Base-by-base conservation (phyloP, 1,140 invertebrate genomes). In the Cydia fagiglandana region DNA sequence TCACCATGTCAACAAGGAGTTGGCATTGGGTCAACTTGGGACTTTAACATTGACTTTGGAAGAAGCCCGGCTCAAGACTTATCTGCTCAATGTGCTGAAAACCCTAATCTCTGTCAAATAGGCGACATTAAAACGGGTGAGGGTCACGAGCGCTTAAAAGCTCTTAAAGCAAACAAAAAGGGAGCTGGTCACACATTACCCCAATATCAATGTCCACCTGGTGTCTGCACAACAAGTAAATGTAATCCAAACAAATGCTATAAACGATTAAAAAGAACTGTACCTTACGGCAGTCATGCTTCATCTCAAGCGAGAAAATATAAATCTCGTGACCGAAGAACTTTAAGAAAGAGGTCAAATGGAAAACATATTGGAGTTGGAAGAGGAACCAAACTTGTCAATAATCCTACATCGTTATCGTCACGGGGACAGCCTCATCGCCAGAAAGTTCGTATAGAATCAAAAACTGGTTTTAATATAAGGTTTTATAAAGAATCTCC, bases 161-260 rank as follows among this genome's bases (percentile, higher is more conserved):
- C 24, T 0, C 24, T 24, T 24, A 24, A 24, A 24, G 24, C 24
- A 24, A 2, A 24, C 0, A 61, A 61, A 20, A 61, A 20, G 20
- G 17, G 45, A 47, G 45, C 45, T 1, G 45, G 12, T 15, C 10
- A 13, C 56, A 61, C 3, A 17, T 50, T 50, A 9, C n/a, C 50
- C 12, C 50, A 53, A 17, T 53, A 53, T 61, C 56, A 61, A 24
- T 61, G 56, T 61, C 56, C 20, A 61, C 56, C 56, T 24, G 56
- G 56, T 24, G 56, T 61, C 0, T 61, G 56, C n/a, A 24, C 10
- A n/a, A 3, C 53, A 20, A n/a, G 56, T 24, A 61, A 61, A 24
- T 61, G 56, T 61, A 61, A 24, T 10, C 56, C 56, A 61, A 61
- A 61, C 10, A 24, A 61, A 61, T 61, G 56, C 20, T 61, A 17